Evolutionary conservation across 2,113 vertebrate genomes (phyloP), one percentile per base, ranked within the genome.

Genomic region (Xiphophorus hellerii): DNA sequence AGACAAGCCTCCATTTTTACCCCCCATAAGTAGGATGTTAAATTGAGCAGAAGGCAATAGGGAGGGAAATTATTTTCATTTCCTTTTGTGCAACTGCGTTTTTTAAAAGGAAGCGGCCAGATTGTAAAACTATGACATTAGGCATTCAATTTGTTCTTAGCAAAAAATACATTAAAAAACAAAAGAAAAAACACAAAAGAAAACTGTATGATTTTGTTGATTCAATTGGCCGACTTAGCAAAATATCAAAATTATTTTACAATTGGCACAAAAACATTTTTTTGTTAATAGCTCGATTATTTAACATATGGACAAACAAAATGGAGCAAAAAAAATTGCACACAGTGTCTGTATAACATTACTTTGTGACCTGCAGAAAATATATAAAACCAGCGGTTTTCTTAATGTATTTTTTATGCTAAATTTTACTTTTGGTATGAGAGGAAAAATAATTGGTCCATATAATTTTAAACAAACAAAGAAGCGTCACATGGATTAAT

Each of bases 31-130:
- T 95, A 95, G 94, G 94, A 95, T 96, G 97, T 97, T 97, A 97
- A 98, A 98, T 97, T 98, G 97, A 97, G 95, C 96, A 97, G 96
- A 98, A 98, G 96, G 97, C 96, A 97, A 97, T 97, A 96, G 96
- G 96, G 96, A 74, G 95, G 96, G 96, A 96, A 97, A 99, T 98
- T 96, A 97, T 98, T 98, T 97, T 96, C 95, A 96, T 97, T 97
- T 96, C 93, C 94, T 90, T 92, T 94, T 92, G 93, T 93, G 85
- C 69, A 76, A 79, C 82, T 89, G 72, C 76, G 77, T 82, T 77
- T 88, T 88, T 90, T 80, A 76, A 73, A 90, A 80, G 77, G 83
- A 65, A 65, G 17, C n/a, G 13, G 82, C 31, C 82, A 87, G 31
- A 88, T 39, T 88, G 78, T 77, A 78, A 89, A 88, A 89, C 80